Conservation (phyloP, 2,113 vertebrate genomes). For the Corydoras sp. region DNA sequence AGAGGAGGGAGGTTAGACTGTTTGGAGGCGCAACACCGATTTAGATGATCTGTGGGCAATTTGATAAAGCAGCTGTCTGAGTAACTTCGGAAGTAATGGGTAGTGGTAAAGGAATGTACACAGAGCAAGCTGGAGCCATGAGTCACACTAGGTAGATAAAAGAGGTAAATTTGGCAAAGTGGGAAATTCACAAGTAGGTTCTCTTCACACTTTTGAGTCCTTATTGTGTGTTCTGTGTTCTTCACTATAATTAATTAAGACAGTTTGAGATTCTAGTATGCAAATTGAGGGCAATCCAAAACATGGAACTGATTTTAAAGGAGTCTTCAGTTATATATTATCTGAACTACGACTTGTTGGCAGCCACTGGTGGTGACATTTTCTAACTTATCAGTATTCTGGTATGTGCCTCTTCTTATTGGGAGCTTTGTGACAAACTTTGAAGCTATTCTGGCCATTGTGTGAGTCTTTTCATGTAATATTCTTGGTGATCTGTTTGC, state of each 20-base stretch:
- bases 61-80: not conserved
- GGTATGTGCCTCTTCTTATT: conserved; percentile 15
- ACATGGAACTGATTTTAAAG: too few species aligned
- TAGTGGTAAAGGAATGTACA: conserved; percentile 10
- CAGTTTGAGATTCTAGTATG: too few species aligned
- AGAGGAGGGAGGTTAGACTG: too few species aligned
- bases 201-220: not conserved
- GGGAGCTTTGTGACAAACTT: conserved; percentile 10
- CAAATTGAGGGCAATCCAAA: too few species aligned
- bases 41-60: not conserved
- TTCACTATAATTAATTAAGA: too few species aligned
- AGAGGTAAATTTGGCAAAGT: not conserved
- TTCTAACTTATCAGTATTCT: conserved; percentile 7
- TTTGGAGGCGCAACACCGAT: too few species aligned
- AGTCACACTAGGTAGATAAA: not conserved
- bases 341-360: not conserved
- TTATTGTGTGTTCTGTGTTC: conserved; percentile 3
- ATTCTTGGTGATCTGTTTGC: conserved; percentile 12
- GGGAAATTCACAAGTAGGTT: conserved; percentile 8
- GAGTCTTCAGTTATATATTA: too few species aligned
- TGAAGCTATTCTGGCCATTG: conserved; percentile 11
- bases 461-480: not conserved
- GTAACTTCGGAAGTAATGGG: not conserved
- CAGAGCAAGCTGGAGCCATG: not conserved
- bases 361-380: conserved; percentile 10